Evolutionary conservation across 2,888 invertebrate genomes (phyloP).

Genomic region (Drosophila barbarae): DNA sequence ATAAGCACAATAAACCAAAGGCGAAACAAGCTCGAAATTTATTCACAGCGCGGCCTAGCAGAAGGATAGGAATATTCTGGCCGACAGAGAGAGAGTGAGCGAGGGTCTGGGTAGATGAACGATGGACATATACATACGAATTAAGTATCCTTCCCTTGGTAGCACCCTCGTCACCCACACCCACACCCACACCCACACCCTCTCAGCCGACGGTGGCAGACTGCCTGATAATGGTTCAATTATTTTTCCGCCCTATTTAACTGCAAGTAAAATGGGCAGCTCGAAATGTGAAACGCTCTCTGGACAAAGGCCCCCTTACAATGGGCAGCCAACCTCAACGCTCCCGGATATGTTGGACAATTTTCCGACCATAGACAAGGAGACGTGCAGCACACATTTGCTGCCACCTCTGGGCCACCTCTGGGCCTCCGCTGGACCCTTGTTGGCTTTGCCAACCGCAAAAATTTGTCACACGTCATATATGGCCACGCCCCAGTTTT

Average conservation of each 20-base stretch:
- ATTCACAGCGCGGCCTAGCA: constrained; percentile 26
- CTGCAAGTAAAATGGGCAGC: constrained; percentile 78
- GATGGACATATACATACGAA: not conserved
- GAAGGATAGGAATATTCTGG: constrained; percentile 5
- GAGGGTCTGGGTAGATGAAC: not conserved
- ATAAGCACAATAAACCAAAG: constrained; percentile 52
- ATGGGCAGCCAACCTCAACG: constrained; percentile 48
- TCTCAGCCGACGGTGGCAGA: constrained; percentile 16
- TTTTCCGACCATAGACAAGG: constrained; percentile 61
- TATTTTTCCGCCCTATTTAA: constrained; percentile 91
- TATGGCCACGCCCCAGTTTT: constrained; percentile 51
- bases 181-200: not conserved
- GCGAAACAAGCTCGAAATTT: constrained; percentile 41
- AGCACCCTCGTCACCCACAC: not conserved
- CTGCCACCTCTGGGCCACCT: not conserved
- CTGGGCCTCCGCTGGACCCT: constrained; percentile 1
- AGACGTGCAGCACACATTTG: constrained; percentile 47
- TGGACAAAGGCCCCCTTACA: constrained; percentile 14
- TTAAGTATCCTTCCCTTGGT: constrained; percentile 8
- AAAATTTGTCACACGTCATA: constrained; percentile 65
- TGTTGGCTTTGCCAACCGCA: constrained; percentile 53
- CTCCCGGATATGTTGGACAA: constrained; percentile 65
- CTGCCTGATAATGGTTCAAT: constrained; percentile 82
- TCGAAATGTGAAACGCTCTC: constrained; percentile 19
- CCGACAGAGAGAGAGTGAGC: not conserved